Evolutionary conservation across 2,797 vertebrate species (phyloP), one percentile per base, ranked within the genome.

Genomic region (Rhyacichthys aspro): DNA sequence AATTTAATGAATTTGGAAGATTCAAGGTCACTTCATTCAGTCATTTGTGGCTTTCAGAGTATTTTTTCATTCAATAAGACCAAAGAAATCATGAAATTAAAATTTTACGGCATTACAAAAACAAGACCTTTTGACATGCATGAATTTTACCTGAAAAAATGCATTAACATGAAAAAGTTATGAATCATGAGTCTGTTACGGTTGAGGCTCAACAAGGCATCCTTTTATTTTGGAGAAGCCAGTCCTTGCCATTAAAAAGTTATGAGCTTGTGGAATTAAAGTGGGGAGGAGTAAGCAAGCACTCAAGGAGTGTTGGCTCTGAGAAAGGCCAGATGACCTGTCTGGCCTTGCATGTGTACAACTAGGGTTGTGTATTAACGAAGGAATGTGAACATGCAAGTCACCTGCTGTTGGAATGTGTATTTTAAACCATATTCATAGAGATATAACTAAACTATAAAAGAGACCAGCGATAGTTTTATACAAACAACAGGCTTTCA

Each of bases 401-500:
- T 81, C 67, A 74, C 58, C 75, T 83, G 79, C 43, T 67, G 42
- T 55, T 5, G 52, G 39, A 56, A 37, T 72, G 17, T 73, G 63
- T 59, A 49, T 75, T 67, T 70, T 60, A 64, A 59, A 75, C 41
- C 52, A 59, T 74, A 66, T 71, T 60, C 77, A 72, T 64, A 67
- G 72, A 83, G 58, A 76, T 70, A 76, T 77, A 59, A 66, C 68
- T 66, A 83, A 74, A 70, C 57, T 61, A 52, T 8, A 63, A 50
- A 63, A 70, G 47, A 55, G 65, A 49, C 15, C 45, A 60, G 59
- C 55, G 70, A 64, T 7, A 18, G n/a, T 72, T 85, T 74, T 75
- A 79, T 72, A 68, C 71, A 74, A 42, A 59, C 81, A 78, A 84
- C 75, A 82, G 79, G 61, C 83, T 75, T 71, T 86, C 83, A 90